Conservation (phyloP, 2,888 invertebrate species). For the Drepana falcataria region DNA sequence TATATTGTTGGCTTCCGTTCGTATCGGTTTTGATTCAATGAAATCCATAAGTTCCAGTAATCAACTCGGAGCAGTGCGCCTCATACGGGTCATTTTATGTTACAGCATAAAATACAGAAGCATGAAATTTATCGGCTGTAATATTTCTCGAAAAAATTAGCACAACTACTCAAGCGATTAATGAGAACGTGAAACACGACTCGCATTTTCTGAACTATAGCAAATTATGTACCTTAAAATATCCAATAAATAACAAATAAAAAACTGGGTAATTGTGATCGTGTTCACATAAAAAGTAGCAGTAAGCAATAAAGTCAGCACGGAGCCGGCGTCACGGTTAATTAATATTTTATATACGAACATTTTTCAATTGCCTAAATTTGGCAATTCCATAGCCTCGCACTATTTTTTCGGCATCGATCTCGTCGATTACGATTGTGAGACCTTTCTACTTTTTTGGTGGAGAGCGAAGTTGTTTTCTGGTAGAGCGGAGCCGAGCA, state of each 20-base stretch:
- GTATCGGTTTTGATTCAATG: conserved; percentile 36
- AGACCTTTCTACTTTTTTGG: conserved; percentile 41
- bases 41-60: conserved; percentile 49
- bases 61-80: conserved; percentile 41
- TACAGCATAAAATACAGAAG: conserved; percentile 54
- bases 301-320: conserved; percentile 50
- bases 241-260: conserved; percentile 53
- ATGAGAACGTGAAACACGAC: conserved; percentile 72
- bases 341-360: conserved; percentile 66
- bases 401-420: conserved; percentile 14
- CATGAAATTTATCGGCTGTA: conserved; percentile 64
- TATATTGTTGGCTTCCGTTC: conserved; percentile 9
- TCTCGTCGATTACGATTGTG: conserved; percentile 20
- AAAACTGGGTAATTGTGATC: conserved; percentile 59
- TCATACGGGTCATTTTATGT: conserved; percentile 51
- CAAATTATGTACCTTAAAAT: conserved; percentile 66
- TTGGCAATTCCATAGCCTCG: conserved; percentile 31
- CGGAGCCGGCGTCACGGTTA: conserved; percentile 54
- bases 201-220: conserved; percentile 54
- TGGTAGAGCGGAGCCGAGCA: conserved; percentile 49
- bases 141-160: conserved; percentile 69
- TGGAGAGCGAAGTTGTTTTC: conserved; percentile 41
- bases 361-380: conserved; percentile 53
- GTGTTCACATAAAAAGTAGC: conserved; percentile 53
- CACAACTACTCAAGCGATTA: conserved; percentile 71